phyloP scores from a whole-genome alignment of 2,797 vertebrate genomes.

The Myiotriccus ornatus region DNA sequence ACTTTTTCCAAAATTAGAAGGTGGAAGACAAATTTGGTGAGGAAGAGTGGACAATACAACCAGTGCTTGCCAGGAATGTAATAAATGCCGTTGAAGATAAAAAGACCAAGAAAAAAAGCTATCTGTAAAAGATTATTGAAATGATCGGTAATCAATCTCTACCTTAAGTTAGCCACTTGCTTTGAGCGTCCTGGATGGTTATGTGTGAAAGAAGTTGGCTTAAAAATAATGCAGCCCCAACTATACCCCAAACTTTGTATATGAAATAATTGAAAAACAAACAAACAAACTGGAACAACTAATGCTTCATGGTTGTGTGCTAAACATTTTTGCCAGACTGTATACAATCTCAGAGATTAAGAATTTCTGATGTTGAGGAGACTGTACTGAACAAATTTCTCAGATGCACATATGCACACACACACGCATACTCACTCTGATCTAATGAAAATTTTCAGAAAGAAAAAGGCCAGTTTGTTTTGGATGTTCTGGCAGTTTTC shows the following conservation, averaged over 20 bases:
- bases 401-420: not conserved
- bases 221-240: not conserved
- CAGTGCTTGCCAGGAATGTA: not conserved
- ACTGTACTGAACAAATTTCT: not conserved
- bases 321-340: not conserved
- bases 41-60: not conserved
- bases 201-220: not conserved
- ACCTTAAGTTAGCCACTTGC: not conserved
- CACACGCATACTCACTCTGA: accelerated
- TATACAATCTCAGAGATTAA: not conserved
- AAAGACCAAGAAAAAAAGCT: not conserved
- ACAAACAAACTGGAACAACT: not conserved
- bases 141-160: not conserved
- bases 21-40: not conserved
- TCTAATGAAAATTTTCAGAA: not conserved
- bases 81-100: not conserved
- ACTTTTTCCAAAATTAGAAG: not conserved
- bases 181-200: not conserved
- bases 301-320: not conserved
- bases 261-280: not conserved
- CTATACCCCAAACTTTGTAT: not conserved
- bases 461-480: not conserved
- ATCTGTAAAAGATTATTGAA: not conserved
- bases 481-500: not conserved
- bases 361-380: not conserved